Percentiles rank a stretch among this genome's conserved stretches.
Evolutionary conservation across 2,888 invertebrate genomes (phyloP).

Genomic region (Orthonychiurus folsomi): DNA sequence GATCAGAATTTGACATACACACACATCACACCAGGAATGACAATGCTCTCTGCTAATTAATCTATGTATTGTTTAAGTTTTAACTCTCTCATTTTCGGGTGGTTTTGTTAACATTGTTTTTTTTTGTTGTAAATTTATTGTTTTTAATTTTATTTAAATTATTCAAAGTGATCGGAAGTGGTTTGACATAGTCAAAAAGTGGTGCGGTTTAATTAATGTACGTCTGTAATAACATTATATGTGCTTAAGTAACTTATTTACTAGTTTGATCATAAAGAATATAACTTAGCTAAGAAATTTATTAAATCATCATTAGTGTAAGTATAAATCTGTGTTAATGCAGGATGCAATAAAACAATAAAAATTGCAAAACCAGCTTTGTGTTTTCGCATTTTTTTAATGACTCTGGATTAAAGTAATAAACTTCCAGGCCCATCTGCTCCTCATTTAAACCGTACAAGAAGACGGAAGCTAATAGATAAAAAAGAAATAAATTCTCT

Average conservation of each 20-base stretch:
- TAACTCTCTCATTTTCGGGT: too few relatives aligned
- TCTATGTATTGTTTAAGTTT: too few relatives aligned
- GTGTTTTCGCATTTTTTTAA: not conserved
- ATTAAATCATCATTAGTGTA: too few relatives aligned
- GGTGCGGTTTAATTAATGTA: not conserved
- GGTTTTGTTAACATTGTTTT: not conserved
- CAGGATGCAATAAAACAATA: not conserved
- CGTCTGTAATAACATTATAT: not conserved
- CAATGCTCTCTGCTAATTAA: too few relatives aligned
- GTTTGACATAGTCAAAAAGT: not conserved
- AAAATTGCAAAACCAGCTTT: constrained; percentile 1
- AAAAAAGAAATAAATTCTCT: too few relatives aligned
- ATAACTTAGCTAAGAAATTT: not conserved
- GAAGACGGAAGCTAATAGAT: too few relatives aligned
- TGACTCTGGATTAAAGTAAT: not conserved
- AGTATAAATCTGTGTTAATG: too few relatives aligned
- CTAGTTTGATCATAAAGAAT: too few relatives aligned
- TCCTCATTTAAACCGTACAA: not conserved
- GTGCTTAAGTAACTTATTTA: too few relatives aligned
- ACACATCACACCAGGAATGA: too few relatives aligned
- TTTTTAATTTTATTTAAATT: constrained; percentile 1
- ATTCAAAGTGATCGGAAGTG: not conserved
- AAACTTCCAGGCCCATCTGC: not conserved
- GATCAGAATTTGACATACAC: too few relatives aligned
- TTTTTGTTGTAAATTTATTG: not conserved